Percentiles rank a stretch among this genome's conserved stretches.
Conservation (phyloP, 1,140 invertebrate species). For the Amyelois transitella region DNA sequence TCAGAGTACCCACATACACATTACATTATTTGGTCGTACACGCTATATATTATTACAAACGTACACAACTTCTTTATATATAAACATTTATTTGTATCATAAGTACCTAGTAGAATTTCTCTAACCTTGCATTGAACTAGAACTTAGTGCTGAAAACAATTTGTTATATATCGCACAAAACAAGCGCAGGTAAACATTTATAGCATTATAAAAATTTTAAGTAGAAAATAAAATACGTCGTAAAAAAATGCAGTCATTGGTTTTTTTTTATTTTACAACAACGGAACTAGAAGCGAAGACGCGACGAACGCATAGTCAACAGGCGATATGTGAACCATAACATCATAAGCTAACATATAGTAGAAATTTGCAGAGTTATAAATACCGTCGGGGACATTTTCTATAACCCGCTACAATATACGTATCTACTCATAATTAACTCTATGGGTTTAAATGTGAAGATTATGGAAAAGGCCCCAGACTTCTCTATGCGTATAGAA, state of each 20-base stretch:
- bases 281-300: slow-evolving; percentile 6
- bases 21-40: slow-evolving; percentile 41
- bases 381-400: background rate
- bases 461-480: slow-evolving; percentile 1
- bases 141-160: slow-evolving; percentile 16
- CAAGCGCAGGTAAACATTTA: slow-evolving; percentile 3
- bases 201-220: background rate
- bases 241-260: slow-evolving; percentile 14
- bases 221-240: slow-evolving; percentile 4
- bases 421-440: background rate
- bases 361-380: background rate
- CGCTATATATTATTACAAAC: slow-evolving; percentile 40
- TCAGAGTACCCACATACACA: slow-evolving; percentile 24
- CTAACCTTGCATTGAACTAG: slow-evolving; percentile 30
- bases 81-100: slow-evolving; percentile 36
- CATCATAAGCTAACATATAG: slow-evolving; percentile 4
- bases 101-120: slow-evolving; percentile 29
- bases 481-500: slow-evolving; percentile 15
- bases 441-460: background rate
- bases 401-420: background rate
- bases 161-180: slow-evolving; percentile 4
- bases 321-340: slow-evolving; percentile 18
- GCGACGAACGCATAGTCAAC: slow-evolving; percentile 8
- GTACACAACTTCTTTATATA: slow-evolving; percentile 42
- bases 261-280: background rate